Conservation (phyloP, 2,113 vertebrate genomes). For the Macroglossus sobrinus region DNA sequence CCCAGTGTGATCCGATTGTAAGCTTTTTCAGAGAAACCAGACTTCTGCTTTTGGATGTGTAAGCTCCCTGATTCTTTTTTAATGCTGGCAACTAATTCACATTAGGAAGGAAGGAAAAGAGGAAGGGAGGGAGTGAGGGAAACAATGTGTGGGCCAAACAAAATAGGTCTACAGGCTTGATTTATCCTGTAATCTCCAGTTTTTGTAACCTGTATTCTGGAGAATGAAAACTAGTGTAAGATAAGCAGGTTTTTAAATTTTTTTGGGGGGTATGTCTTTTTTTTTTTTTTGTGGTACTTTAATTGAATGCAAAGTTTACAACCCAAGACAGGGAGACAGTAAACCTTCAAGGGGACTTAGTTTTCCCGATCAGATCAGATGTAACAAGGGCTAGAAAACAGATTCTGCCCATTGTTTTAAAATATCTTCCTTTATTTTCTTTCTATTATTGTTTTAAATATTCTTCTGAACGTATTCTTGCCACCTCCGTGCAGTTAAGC, state of each 20-base stretch:
- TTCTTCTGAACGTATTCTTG: not conserved
- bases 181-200: not conserved
- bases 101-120: not conserved
- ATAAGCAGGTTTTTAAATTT: not conserved
- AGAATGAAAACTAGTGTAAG: not conserved
- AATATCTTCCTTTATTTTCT: constrained; percentile 5
- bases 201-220: not conserved
- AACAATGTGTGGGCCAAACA: no score
- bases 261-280: not conserved
- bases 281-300: not conserved
- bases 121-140: not conserved
- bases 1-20: accelerated
- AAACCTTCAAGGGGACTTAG: not conserved
- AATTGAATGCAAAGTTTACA: not conserved
- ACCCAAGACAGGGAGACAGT: not conserved
- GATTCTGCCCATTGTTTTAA: not conserved
- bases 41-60: not conserved
- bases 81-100: not conserved
- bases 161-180: not conserved
- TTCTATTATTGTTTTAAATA: constrained; percentile 53
- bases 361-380: not conserved
- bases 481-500: constrained; percentile 47
- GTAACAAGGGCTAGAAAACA: not conserved
- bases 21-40: not conserved
- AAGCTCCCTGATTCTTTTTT: not conserved